phyloP scores from a whole-genome alignment of 2,113 vertebrate species.

The Pelvicachromis taeniatus region DNA sequence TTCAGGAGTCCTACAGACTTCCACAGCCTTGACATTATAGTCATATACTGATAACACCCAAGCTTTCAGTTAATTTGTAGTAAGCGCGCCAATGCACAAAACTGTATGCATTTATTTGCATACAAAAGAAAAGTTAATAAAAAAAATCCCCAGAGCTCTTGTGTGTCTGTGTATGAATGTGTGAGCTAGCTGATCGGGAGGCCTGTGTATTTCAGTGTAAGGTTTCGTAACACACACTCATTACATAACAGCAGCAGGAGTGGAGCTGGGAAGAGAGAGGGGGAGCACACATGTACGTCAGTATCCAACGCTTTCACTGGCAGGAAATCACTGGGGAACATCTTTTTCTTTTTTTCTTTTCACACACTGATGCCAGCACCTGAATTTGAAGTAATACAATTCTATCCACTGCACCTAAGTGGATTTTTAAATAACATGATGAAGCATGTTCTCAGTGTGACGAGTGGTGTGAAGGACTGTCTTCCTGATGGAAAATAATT shows the following conservation, averaged over 20 bases:
- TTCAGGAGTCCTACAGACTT: not conserved
- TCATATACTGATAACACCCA: not conserved
- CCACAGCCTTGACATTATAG: not conserved
- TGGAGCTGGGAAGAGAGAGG: conserved; percentile 7
- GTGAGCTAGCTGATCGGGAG: conserved; percentile 34
- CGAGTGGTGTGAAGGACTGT: not conserved
- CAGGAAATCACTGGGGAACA: conserved; percentile 46
- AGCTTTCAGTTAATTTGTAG: not conserved
- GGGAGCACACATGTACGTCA: conserved; percentile 50
- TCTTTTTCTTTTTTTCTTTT: not conserved
- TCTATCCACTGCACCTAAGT: not conserved
- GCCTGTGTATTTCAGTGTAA: conserved; percentile 62
- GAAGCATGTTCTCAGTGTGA: conserved; percentile 2
- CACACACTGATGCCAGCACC: not conserved
- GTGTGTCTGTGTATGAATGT: conserved; percentile 4
- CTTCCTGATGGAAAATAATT: not conserved
- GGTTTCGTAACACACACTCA: conserved; percentile 67
- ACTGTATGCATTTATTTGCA: not conserved
- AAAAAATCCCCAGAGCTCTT: conserved; percentile 16
- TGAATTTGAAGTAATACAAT: not conserved
- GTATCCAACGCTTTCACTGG: not conserved
- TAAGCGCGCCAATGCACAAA: not conserved
- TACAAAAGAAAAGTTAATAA: not conserved
- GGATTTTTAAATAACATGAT: conserved; percentile 21
- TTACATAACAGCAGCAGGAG: conserved; percentile 67